Percentiles rank a stretch among this genome's conserved stretches.
phyloP scores from a whole-genome alignment of 2,888 invertebrate species.

The Liodrosophila aerea region DNA sequence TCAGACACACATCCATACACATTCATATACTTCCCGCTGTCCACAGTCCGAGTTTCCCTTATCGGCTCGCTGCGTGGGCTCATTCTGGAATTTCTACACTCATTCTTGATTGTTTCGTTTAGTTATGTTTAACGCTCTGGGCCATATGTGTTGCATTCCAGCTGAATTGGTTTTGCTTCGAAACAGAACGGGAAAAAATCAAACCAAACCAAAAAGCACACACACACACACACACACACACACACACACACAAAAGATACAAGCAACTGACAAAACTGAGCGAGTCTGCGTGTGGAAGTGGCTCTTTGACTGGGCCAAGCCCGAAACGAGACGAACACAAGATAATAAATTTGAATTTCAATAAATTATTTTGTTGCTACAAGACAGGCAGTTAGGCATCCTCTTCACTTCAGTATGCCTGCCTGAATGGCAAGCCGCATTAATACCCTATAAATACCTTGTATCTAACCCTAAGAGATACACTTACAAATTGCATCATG shows the following conservation, averaged over 20 bases:
- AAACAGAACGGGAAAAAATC: slow-evolving; percentile 14
- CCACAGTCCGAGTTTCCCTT: neutral
- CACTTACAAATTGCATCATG: no score
- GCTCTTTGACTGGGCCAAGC: slow-evolving; percentile 49
- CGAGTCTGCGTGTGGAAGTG: slow-evolving; percentile 14
- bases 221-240: no score
- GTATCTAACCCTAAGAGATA: neutral
- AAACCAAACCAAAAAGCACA: neutral
- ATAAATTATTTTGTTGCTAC: slow-evolving; percentile 77
- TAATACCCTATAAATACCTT: slow-evolving; percentile 18
- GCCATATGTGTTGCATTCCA: slow-evolving; percentile 77
- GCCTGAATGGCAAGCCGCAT: slow-evolving; percentile 5
- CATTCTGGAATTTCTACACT: slow-evolving; percentile 79
- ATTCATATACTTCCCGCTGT: neutral
- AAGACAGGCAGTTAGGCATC: slow-evolving; percentile 55
- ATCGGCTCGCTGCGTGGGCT: slow-evolving; percentile 69
- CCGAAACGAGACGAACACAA: slow-evolving; percentile 34
- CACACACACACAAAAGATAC: slow-evolving; percentile 8
- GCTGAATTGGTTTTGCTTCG: slow-evolving; percentile 70
- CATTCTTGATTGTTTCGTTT: slow-evolving; percentile 79
- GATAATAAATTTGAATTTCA: slow-evolving; percentile 80
- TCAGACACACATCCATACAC: slow-evolving; percentile 27
- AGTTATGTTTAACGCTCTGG: slow-evolving; percentile 76
- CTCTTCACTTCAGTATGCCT: slow-evolving; percentile 30
- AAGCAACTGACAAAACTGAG: slow-evolving; percentile 19